phyloP scores from a whole-genome alignment of 2,113 vertebrate species.

The Lagopus leucura region DNA sequence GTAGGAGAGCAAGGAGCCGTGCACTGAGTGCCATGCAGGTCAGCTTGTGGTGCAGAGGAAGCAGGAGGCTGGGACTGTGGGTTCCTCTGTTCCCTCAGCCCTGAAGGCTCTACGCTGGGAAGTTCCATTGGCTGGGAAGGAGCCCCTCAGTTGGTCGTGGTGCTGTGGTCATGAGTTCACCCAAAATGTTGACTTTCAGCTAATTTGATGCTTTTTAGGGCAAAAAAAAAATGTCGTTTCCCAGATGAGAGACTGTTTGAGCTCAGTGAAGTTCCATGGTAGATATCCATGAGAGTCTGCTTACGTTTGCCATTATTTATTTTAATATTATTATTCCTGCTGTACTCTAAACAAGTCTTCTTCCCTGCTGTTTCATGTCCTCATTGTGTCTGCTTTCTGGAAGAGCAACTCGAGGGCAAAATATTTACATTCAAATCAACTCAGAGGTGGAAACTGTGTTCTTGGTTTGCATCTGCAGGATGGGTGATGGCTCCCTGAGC shows the following conservation, averaged over 20 bases:
- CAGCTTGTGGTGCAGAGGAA: rapidly evolving
- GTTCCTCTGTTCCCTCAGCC: background rate
- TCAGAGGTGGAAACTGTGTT: rapidly evolving
- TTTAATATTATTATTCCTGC: constrained; percentile 33
- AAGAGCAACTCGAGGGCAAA: background rate
- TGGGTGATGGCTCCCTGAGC: background rate
- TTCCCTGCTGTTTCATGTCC: constrained; percentile 54
- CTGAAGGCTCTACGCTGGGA: background rate
- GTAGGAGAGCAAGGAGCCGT: background rate
- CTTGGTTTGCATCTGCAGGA: background rate
- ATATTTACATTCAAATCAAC: background rate
- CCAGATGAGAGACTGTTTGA: background rate
- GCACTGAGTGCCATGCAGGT: background rate
- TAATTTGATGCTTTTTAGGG: background rate
- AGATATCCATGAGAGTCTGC: background rate
- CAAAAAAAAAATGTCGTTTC: background rate
- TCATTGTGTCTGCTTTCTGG: constrained; percentile 14
- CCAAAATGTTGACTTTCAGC: background rate
- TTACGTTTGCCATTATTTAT: background rate
- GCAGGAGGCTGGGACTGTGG: background rate
- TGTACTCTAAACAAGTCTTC: background rate
- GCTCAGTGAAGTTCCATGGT: background rate
- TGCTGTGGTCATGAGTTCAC: rapidly evolving
- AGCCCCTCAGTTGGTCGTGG: background rate
- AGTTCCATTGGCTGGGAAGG: background rate